Evolutionary conservation across 2,797 vertebrate species (phyloP).

Genomic region (Enteromius mattozi): DNA sequence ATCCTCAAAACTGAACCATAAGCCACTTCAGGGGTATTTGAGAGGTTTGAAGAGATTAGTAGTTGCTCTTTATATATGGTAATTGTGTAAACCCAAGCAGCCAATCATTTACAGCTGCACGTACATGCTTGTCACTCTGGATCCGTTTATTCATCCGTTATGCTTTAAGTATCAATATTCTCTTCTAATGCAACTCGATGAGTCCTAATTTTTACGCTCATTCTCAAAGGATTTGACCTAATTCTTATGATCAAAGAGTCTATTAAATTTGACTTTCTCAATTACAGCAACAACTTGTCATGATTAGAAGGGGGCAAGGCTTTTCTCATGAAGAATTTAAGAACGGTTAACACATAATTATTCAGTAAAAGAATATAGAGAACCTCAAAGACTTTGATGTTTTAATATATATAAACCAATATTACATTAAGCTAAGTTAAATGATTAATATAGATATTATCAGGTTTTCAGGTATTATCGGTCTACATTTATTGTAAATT

Average conservation of each 20-base stretch:
- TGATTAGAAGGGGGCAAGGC: constrained; percentile 32
- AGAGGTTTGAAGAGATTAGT: not conserved
- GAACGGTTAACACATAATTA: constrained; percentile 1
- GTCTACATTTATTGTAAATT: not conserved
- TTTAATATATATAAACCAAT: not conserved
- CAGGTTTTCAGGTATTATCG: too few relatives aligned
- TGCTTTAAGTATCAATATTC: constrained; percentile 10
- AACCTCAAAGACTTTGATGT: not conserved
- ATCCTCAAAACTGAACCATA: not conserved
- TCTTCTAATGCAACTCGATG: constrained; percentile 55
- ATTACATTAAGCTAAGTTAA: not conserved
- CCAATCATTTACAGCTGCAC: constrained; percentile 13
- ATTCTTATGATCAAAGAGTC: constrained; percentile 72
- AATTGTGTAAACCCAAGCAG: not conserved
- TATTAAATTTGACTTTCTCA: constrained; percentile 59
- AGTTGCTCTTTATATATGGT: not conserved
- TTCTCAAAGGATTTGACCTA: constrained; percentile 61
- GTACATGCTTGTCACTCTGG: not conserved
- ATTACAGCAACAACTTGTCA: constrained; percentile 50
- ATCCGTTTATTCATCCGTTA: not conserved
- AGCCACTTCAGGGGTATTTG: not conserved
- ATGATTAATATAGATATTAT: not conserved
- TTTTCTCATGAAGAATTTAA: constrained; percentile 5
- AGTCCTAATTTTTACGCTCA: constrained; percentile 37
- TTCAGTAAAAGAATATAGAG: not conserved